phyloP scores from a whole-genome alignment of 2,113 vertebrate species.

The Macroglossus sobrinus region DNA sequence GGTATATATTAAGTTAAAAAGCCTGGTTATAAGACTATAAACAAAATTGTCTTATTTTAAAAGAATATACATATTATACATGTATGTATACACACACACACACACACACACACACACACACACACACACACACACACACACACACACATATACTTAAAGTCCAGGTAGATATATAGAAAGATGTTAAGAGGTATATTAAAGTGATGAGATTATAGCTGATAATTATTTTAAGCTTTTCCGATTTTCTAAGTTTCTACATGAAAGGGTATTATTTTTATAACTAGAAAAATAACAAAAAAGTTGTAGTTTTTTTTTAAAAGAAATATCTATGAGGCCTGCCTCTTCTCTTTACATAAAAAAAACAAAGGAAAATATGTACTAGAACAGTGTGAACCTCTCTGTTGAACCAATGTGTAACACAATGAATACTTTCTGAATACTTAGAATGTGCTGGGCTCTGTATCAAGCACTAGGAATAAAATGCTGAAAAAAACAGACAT shows the following conservation, averaged over 20 bases:
- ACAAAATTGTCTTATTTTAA: slow-evolving; percentile 17
- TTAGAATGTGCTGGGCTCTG: neutral
- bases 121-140: neutral
- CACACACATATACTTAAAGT: neutral
- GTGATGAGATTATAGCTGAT: neutral
- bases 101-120: neutral
- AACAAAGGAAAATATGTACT: neutral
- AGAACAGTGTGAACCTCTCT: neutral
- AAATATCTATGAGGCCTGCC: neutral
- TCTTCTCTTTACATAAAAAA: neutral
- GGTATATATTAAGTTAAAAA: neutral
- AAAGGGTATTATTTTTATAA: neutral
- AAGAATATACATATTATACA: neutral
- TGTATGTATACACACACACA: too few relatives aligned
- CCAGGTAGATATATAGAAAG: neutral
- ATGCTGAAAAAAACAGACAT: neutral
- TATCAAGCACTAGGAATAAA: neutral
- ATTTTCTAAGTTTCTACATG: neutral
- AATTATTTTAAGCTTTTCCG: slow-evolving; percentile 24
- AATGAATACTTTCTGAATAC: neutral
- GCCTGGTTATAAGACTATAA: neutral
- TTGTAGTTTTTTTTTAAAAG: neutral
- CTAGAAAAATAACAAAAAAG: neutral
- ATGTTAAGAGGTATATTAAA: neutral
- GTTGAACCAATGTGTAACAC: neutral